Evolutionary conservation across 1,140 invertebrate species (phyloP), one percentile per base, ranked within the genome.

Genomic region (Tetramorium alpestre): DNA sequence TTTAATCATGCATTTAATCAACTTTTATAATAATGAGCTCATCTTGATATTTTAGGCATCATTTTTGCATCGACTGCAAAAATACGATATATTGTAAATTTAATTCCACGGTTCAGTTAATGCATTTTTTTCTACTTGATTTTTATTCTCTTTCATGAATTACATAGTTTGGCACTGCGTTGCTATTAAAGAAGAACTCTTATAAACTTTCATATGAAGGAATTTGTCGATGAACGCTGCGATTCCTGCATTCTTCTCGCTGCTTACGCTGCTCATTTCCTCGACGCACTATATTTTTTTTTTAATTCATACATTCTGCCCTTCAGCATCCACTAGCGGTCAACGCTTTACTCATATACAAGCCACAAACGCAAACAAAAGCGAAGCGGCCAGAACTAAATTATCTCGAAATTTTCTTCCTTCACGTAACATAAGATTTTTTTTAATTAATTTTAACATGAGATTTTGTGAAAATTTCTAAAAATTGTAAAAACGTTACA

Each of bases 131-230:
- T 28, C 44, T 75, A 58, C n/a, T 82, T 47, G 28, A 82, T 41
- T 13, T 72, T 58, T 73, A 65, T 73, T 58, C 18, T n/a, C 33
- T 73, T 22, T 73, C 22, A 10, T 28, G 11, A 47, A 72, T 58
- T 82, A 73, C 54, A 82, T 60, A 44, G 49, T 49, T 82, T 82
- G 80, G 80, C 80, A 82, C 80, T 69, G 77, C 28, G 38, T 69
- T 56, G 13, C 33, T 73, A 82, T 73, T 58, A 73, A 82, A 82
- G 47, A 69, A 81, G 67, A 82, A 44, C 16, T 82, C 25, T 72
- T 58, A 60, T 82, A 73, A 84, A 84, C 54, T 84, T 84, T 84
- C 54, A 73, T 44, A 60, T 22, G 28, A 72, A 70, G 41, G 13
- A 82, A 60, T 70, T 65, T 47, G 51, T 73, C 80, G 65, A 82